phyloP scores from a whole-genome alignment of 2,797 vertebrate species.

The Thaleichthys pacificus region DNA sequence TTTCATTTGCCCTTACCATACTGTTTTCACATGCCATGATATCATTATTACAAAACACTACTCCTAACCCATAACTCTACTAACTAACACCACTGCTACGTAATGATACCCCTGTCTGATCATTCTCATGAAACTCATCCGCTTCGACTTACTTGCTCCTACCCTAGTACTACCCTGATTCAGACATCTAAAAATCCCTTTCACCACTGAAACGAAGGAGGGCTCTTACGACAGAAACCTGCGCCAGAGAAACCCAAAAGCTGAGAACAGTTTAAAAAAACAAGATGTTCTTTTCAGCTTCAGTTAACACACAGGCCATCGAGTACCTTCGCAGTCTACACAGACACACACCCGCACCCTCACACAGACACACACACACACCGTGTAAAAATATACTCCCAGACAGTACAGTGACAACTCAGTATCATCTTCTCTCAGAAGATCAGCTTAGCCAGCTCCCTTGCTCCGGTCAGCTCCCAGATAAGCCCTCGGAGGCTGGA shows the following conservation, averaged over 20 bases:
- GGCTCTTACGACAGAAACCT: background rate
- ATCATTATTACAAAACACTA: too few species aligned
- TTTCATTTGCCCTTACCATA: too few species aligned
- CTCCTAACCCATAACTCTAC: too few species aligned
- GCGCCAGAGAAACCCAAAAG: background rate
- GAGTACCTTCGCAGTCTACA: background rate
- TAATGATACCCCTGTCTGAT: too few species aligned
- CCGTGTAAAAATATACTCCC: background rate
- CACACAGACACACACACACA: background rate
- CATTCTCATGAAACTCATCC: background rate
- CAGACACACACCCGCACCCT: background rate
- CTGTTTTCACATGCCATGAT: too few species aligned
- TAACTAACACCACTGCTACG: too few species aligned
- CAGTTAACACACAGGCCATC: background rate
- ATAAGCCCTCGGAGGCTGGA: too few species aligned
- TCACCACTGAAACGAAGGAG: background rate
- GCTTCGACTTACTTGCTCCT: background rate
- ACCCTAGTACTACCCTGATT: background rate
- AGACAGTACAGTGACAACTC: background rate
- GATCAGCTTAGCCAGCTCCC: too few species aligned
- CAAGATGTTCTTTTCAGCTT: constrained; percentile 4
- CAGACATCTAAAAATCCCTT: background rate
- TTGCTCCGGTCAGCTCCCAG: too few species aligned
- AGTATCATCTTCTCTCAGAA: too few species aligned
- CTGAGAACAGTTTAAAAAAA: background rate